These are phyloP conservation scores for Brachynemurus nebulosus DNA, from an alignment of 2,888 invertebrate genomes.

Conservation along the genomic window DNA sequence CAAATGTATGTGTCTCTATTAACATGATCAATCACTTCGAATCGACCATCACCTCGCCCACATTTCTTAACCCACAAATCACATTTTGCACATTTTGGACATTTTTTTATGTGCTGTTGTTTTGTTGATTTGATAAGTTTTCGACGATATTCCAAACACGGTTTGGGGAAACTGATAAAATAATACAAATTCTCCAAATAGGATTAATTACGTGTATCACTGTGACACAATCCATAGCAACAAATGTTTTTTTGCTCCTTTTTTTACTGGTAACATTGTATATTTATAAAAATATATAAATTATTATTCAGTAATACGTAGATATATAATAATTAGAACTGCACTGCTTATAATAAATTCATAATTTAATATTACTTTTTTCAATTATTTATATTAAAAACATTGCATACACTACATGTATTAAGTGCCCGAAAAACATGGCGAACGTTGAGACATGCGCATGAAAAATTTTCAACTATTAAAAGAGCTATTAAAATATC, in stretches of 20 bases:
- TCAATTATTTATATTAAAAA: background rate
- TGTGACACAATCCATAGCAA: conserved; percentile 9
- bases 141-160: conserved; percentile 9
- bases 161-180: conserved; percentile 10
- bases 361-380: background rate
- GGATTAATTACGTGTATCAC: conserved; percentile 9
- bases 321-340: background rate
- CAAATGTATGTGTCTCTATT: conserved; percentile 9
- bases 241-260: conserved; percentile 7
- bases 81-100: conserved; percentile 9
- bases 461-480: too few species aligned
- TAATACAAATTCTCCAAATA: conserved; percentile 7
- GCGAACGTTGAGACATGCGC: too few species aligned
- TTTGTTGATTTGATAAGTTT: conserved; percentile 7
- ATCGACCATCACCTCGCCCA: conserved; percentile 9
- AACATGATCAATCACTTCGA: conserved; percentile 9
- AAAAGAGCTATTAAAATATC: too few species aligned
- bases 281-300: background rate
- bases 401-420: background rate
- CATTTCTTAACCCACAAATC: conserved; percentile 10
- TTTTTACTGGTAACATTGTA: conserved; percentile 8
- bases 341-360: background rate
- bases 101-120: conserved; percentile 6
- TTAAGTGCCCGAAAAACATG: conserved; percentile 9
- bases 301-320: background rate